Conservation (phyloP, 2,888 invertebrate species). For the Allygus modestus region DNA sequence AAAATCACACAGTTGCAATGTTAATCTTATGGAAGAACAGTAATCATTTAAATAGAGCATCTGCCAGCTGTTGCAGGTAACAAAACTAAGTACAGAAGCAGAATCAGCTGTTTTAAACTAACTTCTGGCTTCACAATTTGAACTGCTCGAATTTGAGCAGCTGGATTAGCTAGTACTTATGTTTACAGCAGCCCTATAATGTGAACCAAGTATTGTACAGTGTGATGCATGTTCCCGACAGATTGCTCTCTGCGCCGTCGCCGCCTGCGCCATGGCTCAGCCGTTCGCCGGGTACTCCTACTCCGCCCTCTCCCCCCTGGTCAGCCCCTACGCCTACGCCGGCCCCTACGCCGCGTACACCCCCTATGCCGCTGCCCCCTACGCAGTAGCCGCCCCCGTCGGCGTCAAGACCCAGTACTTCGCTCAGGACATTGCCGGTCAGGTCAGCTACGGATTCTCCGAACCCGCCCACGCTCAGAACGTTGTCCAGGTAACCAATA, state of each 20-base stretch:
- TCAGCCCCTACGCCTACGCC: conserved; percentile 64
- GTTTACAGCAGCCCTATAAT: no score
- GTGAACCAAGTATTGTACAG: no score
- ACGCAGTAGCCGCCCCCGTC: conserved; percentile 70
- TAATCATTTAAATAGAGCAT: no score
- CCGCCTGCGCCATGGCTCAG: conserved; percentile 71
- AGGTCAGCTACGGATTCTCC: conserved; percentile 73
- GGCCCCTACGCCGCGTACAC: conserved; percentile 51
- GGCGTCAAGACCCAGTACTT: conserved; percentile 73
- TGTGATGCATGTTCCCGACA: no score
- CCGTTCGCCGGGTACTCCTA: conserved; percentile 64
- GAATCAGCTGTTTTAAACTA: no score
- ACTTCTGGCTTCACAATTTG: no score
- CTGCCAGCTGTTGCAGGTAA: no score
- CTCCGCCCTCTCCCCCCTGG: conserved; percentile 67
- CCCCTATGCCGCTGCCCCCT: conserved; percentile 62
- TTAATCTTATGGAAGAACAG: no score
- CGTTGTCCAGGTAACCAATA: conserved; percentile 71
- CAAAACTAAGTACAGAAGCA: no score
- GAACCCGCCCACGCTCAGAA: conserved; percentile 73
- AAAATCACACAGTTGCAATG: no score
- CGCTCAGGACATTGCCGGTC: conserved; percentile 74
- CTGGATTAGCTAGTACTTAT: no score
- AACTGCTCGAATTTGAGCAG: no score
- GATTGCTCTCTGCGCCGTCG: conserved; percentile 79